Base-by-base conservation (phyloP, 2,113 vertebrate genomes). In the Hemiscyllium ocellatum region DNA sequence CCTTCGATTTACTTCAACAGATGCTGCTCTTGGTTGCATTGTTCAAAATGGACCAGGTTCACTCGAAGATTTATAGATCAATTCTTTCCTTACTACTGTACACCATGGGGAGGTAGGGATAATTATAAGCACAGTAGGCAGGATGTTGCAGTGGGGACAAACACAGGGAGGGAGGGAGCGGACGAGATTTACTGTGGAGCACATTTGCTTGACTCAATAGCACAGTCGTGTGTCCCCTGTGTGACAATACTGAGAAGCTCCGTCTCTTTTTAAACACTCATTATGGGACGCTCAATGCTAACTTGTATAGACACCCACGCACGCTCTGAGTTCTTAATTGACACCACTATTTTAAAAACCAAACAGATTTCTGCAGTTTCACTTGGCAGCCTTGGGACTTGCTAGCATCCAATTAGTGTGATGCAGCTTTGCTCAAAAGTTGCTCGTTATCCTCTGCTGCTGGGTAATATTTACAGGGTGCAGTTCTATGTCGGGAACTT, bases 281-380 rank as follows among this genome's bases (percentile, higher is more conserved):
- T 95, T 95, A 95, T 7, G 42, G 94, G 26, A 47, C 42, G 26
- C 50, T 47, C 94, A 70, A 2, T 4, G 22, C 19, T 95, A 72
- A 52, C 69, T 42, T 95, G 94, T 15, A 29, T 24, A 95, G 42
- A 65, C 89, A 65, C 89, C 56, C 89, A 91, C 56, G 29, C 89
- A 91, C 7, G 52, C 42, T 50, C 69, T 4, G 42, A 76, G 42
- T 47, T 50, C 26, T 52, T 95, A 72, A 52, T 76, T 95, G 94
- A 95, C 94, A 95, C 94, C 66, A 70, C 91, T 95, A 66, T 95
- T 95, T 95, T 72, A 50, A 95, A 72, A 70, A 33, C 94, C 66
- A 95, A 93, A 93, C 89, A 93, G 68, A 95, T 95, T 95, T 95
- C 94, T 72, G 65, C 94, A 72, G 42, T 47, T 72, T 52, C 68